Evolutionary conservation across 1,140 invertebrate species (phyloP).

Genomic region (Mercenaria mercenaria): DNA sequence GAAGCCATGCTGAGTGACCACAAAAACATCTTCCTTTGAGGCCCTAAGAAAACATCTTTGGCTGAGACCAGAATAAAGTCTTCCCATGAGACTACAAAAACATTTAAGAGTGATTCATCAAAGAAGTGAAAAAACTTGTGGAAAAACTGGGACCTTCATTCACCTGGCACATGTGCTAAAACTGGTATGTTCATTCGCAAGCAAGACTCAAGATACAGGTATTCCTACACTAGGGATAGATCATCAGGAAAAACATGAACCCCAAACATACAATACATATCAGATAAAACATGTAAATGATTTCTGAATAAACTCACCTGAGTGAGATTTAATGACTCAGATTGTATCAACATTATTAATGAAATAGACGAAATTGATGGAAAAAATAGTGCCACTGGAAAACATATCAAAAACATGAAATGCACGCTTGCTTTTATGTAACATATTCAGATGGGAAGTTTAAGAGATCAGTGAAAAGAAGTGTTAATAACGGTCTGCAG

Average conservation of each 20-base stretch:
- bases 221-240: background rate
- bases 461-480: no score
- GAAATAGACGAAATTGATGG: background rate
- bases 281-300: background rate
- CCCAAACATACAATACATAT: background rate
- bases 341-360: background rate
- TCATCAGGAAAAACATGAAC: background rate
- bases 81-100: no score
- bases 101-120: slow-evolving; percentile 10
- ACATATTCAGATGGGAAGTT: background rate
- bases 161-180: background rate
- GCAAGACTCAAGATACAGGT: background rate
- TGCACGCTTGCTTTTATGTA: background rate
- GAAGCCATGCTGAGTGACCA: background rate
- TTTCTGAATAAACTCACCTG: background rate
- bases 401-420: background rate
- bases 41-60: no score
- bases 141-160: background rate
- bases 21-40: background rate
- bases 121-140: background rate
- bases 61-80: no score
- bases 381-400: background rate
- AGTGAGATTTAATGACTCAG: slow-evolving; percentile 14
- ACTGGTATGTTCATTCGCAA: no score
- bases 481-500: no score